Conservation (phyloP, 1,140 invertebrate genomes). For the Eubasilissa regina region DNA sequence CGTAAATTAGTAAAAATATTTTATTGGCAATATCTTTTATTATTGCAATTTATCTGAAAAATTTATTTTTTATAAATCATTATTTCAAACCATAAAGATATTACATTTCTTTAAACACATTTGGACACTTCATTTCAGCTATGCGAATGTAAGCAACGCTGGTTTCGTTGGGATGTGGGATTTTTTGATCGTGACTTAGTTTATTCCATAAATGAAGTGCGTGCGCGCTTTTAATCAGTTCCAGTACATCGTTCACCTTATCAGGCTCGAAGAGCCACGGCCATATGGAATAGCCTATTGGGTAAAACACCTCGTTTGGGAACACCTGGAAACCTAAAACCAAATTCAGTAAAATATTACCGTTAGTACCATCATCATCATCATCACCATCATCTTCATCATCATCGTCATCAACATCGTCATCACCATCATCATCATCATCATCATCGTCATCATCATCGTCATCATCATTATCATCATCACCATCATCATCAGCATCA, state of each 20-base stretch:
- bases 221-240: background rate
- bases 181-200: background rate
- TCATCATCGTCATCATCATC: too few species aligned
- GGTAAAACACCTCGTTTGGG: background rate
- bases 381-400: too few species aligned
- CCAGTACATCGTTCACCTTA: background rate
- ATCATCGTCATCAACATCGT: too few species aligned
- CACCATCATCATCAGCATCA: too few species aligned
- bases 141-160: background rate
- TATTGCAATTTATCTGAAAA: too few species aligned
- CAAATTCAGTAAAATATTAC: background rate
- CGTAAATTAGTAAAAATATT: too few species aligned
- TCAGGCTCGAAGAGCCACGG: background rate
- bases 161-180: background rate
- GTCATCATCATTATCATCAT: too few species aligned
- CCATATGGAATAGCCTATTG: background rate
- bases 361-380: background rate
- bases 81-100: too few species aligned
- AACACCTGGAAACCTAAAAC: slow-evolving; percentile 6
- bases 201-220: slow-evolving; percentile 10
- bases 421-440: too few species aligned
- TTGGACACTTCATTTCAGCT: background rate
- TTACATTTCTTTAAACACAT: background rate
- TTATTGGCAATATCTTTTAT: too few species aligned
- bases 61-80: too few species aligned